Evolutionary conservation across 2,113 vertebrate species (phyloP).

Genomic region (Daphoenositta chrysoptera): DNA sequence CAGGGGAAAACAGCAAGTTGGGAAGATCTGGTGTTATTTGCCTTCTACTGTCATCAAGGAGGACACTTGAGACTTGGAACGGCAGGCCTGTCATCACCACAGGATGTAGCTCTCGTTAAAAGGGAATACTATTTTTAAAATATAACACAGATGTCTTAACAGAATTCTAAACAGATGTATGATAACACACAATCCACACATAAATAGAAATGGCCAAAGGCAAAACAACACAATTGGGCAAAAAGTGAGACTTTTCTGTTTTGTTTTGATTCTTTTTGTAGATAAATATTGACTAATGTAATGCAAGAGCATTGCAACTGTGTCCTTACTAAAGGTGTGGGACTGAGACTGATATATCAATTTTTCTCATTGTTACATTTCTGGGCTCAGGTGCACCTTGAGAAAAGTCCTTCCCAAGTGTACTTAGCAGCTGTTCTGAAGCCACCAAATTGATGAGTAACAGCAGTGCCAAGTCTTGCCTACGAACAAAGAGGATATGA

Average conservation of each 20-base stretch:
- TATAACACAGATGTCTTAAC: neutral
- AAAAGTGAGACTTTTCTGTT: neutral
- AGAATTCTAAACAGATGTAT: neutral
- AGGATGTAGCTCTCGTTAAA: neutral
- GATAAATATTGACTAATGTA: neutral
- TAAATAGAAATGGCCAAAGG: conserved; percentile 17
- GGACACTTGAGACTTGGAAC: neutral
- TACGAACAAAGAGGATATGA: neutral
- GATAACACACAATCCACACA: neutral
- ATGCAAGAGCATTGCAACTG: neutral
- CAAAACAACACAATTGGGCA: neutral
- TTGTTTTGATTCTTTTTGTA: neutral
- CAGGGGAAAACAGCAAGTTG: neutral
- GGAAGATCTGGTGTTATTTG: neutral
- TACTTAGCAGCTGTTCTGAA: conserved; percentile 4
- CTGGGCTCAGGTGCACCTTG: neutral
- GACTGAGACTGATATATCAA: neutral
- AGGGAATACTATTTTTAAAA: conserved; percentile 27
- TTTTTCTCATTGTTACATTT: neutral
- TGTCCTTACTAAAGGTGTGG: neutral
- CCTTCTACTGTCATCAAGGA: neutral
- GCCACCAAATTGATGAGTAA: conserved; percentile 27
- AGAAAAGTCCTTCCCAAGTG: neutral
- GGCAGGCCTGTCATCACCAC: neutral
- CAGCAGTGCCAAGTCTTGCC: conserved; percentile 1